phyloP scores from a whole-genome alignment of 1,140 invertebrate genomes.

The Meloidogyne exigua region DNA sequence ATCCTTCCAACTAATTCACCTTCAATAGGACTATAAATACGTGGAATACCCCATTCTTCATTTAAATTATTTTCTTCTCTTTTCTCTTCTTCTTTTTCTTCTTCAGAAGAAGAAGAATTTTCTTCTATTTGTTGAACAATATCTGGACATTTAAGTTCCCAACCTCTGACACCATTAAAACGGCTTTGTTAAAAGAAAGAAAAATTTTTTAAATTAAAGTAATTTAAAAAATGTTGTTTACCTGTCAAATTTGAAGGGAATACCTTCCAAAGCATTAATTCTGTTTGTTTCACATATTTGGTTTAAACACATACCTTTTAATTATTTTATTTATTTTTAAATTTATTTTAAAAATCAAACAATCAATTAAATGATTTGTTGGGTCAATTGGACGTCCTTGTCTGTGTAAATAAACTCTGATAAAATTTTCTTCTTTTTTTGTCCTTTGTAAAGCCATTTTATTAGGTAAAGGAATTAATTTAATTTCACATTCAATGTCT shows the following conservation, averaged over 20 bases:
- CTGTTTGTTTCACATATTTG: constrained; percentile 63
- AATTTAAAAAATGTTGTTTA: constrained; percentile 26
- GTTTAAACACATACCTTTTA: constrained; percentile 62
- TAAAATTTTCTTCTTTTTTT: constrained; percentile 43
- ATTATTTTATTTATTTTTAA: background rate
- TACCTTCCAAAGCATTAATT: constrained; percentile 52
- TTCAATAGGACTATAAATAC: constrained; percentile 49
- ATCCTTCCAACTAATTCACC: constrained; percentile 53
- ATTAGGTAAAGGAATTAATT: background rate
- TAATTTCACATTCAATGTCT: constrained; percentile 31
- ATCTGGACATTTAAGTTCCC: constrained; percentile 53
- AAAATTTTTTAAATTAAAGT: background rate
- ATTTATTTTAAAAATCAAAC: constrained; percentile 30
- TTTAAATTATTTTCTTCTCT: background rate
- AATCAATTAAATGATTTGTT: constrained; percentile 60
- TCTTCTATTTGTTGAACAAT: constrained; percentile 39
- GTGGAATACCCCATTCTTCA: background rate
- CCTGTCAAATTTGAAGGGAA: constrained; percentile 54
- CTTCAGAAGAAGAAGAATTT: constrained; percentile 34
- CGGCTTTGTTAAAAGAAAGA: constrained; percentile 27
- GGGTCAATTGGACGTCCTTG: constrained; percentile 55
- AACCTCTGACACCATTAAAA: constrained; percentile 59
- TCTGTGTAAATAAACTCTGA: constrained; percentile 51
- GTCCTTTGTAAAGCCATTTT: no score
- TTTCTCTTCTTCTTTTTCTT: constrained; percentile 15